Evolutionary conservation across 2,888 invertebrate species (phyloP), one percentile per base, ranked within the genome.

Genomic region (Andrena bicolor): DNA sequence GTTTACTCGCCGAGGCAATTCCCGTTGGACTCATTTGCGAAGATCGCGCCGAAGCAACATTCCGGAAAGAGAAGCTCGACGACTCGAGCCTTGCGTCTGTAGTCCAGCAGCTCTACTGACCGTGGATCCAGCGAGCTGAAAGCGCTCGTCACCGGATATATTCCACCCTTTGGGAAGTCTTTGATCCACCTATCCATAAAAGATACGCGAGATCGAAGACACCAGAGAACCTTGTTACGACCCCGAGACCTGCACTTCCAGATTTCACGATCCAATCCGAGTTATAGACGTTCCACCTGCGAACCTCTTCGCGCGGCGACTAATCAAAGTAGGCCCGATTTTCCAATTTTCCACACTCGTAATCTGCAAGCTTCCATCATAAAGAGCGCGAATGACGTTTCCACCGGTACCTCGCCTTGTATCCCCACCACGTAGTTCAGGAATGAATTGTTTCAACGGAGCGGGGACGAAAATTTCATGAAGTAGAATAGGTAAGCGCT

Each of bases 1-100:
- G 70, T 83, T 86, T 83, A 8, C 69, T 53, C 51, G 69, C 35
- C 56, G 32, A 69, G 56, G 72, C 72, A 74, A 83, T 75, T 83
- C 65, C 72, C 66, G 71, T n/a, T 10, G 66, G 63, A 70, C 83
- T 85, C 76, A 76, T 83, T 83, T 76, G 41, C 70, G 32, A 63
- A 35, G 73, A 74, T 65, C 72, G 35, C 30, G 26, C 20, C 35
- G 30, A 48, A 65, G 26, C 26, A 71, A 78, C 60, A 73, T 68
- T 63, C 48, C 41, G 16, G 13, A 26, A 35, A 60, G 30, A 41
- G 53, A 20, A 32, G 28, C 51, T 20, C 30, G 53, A 74, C 30
- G 53, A 74, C 26, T 10, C 51, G 74, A n/a, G 3, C 4, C 20
- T 64, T 51, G 16, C 28, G 2, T 23, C 13, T 48, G 6, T 26